A percentile compares a stretch with the other conserved stretches of the same genome.
Conservation (phyloP, 2,888 invertebrate species). For the Tetrapedia diversipes region DNA sequence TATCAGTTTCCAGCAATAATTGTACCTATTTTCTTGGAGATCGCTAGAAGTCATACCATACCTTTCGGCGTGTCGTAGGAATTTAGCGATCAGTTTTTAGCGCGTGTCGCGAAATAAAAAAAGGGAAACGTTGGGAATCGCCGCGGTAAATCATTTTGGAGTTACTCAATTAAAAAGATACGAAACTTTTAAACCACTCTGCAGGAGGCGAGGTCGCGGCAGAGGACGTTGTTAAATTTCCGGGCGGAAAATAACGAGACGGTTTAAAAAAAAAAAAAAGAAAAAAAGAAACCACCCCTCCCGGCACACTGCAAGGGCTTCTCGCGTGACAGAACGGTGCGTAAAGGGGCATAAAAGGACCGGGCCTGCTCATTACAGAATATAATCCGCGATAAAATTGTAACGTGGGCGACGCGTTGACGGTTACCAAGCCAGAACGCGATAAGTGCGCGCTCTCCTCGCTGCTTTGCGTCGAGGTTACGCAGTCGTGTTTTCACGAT, state of each 20-base stretch:
- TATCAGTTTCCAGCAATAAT: too few relatives aligned
- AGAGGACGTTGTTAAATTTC: constrained; percentile 22
- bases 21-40: too few relatives aligned
- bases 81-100: too few relatives aligned
- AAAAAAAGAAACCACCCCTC: not conserved
- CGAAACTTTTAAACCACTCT: not conserved
- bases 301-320: constrained; percentile 15
- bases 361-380: constrained; percentile 50
- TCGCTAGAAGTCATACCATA: too few relatives aligned
- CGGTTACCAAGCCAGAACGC: constrained; percentile 1
- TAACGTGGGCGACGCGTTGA: constrained; percentile 20
- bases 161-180: not conserved
- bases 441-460: constrained; percentile 36
- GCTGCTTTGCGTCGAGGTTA: constrained; percentile 13
- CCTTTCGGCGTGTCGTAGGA: too few relatives aligned
- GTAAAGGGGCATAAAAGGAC: constrained; percentile 45
- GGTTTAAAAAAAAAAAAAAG: constrained; percentile 7
- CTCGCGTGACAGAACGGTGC: constrained; percentile 49
- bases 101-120: too few relatives aligned
- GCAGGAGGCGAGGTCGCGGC: not conserved
- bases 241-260: constrained; percentile 31
- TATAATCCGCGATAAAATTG: constrained; percentile 56
- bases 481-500: constrained; percentile 16
- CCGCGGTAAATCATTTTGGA: too few relatives aligned
- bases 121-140: too few relatives aligned